Evolutionary conservation across 2,888 invertebrate genomes (phyloP).

Genomic region (Allophyes oxyacanthae): DNA sequence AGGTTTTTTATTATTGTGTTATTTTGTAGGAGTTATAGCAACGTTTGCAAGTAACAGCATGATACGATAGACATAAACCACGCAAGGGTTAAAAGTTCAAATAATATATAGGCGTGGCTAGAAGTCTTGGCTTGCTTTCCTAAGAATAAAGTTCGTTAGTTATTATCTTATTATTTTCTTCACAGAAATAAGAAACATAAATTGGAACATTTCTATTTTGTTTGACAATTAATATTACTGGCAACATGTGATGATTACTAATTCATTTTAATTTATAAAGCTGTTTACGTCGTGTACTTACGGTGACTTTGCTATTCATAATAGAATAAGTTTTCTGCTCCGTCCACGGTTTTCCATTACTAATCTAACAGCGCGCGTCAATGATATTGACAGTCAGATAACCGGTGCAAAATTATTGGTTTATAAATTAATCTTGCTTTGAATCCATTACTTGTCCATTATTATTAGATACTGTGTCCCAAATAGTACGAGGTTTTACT

Average conservation of each 20-base stretch:
- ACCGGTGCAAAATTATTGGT: too few relatives aligned
- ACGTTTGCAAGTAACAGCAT: too few relatives aligned
- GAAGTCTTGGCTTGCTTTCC: slow-evolving; percentile 27
- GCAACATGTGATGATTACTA: background rate
- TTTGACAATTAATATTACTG: slow-evolving; percentile 6
- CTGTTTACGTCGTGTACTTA: too few relatives aligned
- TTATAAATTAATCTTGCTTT: too few relatives aligned
- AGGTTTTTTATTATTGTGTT: slow-evolving; percentile 9
- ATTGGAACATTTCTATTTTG: slow-evolving; percentile 28
- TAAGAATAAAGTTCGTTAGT: slow-evolving; percentile 33
- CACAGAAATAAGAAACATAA: slow-evolving; percentile 23
- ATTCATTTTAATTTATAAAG: background rate
- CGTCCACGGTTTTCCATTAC: too few relatives aligned
- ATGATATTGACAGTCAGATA: too few relatives aligned
- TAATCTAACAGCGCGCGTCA: too few relatives aligned
- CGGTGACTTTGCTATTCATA: too few relatives aligned
- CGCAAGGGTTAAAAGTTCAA: slow-evolving; percentile 42
- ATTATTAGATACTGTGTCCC: too few relatives aligned
- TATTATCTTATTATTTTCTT: slow-evolving; percentile 39
- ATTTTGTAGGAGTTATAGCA: slow-evolving; percentile 27
- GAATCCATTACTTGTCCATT: too few relatives aligned
- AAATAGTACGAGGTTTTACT: too few relatives aligned
- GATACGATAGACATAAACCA: slow-evolving; percentile 39
- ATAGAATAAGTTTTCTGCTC: too few relatives aligned
- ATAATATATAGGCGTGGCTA: slow-evolving; percentile 47